Percentiles rank a stretch among this genome's conserved stretches.
phyloP scores from a whole-genome alignment of 2,113 vertebrate species.

The Sarotherodon lohbergeri region DNA sequence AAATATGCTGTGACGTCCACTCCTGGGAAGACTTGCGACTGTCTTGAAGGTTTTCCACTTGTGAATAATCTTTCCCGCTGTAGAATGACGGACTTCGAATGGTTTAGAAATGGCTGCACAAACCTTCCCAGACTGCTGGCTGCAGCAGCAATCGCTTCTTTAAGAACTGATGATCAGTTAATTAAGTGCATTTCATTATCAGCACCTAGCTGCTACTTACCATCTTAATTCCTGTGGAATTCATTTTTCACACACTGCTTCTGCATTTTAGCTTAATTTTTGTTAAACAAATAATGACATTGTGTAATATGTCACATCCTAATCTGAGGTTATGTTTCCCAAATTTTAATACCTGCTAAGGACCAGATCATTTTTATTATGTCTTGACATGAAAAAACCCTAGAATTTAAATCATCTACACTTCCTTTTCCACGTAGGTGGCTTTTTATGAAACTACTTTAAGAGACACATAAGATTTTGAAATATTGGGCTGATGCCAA shows the following conservation, averaged over 20 bases:
- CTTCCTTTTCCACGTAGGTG: neutral
- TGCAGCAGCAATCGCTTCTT: neutral
- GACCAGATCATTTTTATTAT: neutral
- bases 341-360: neutral
- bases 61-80: accelerated
- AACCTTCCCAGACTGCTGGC: neutral
- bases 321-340: neutral
- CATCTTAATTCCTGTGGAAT: neutral
- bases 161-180: neutral
- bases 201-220: neutral
- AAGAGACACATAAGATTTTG: neutral
- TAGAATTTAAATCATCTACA: neutral
- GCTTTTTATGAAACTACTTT: neutral
- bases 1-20: neutral
- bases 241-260: neutral
- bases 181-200: neutral
- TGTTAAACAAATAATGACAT: neutral
- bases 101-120: neutral
- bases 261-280: neutral
- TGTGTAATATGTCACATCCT: neutral
- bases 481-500: neutral
- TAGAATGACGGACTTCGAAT: neutral
- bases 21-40: neutral
- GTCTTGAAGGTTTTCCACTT: neutral
- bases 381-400: neutral